phyloP scores from a whole-genome alignment of 2,113 vertebrate species.

The Elanoides forficatus region DNA sequence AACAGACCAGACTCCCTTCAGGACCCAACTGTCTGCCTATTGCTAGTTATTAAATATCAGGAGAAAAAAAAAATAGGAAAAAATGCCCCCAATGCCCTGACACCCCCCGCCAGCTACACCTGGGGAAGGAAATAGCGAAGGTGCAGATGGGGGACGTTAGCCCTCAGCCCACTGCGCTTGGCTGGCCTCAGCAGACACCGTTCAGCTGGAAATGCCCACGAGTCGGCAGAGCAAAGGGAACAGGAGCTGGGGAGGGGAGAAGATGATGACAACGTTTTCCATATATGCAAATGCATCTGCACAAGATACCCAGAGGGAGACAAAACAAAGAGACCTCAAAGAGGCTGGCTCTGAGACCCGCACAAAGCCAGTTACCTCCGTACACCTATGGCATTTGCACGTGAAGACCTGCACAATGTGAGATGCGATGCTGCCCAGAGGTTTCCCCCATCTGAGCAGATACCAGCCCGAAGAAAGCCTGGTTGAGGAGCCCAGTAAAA shows the following conservation, averaged over 20 bases:
- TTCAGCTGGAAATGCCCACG: conserved; percentile 43
- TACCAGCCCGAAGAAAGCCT: background rate
- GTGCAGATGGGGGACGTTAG: background rate
- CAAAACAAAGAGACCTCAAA: conserved; percentile 63
- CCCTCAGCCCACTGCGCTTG: conserved; percentile 29
- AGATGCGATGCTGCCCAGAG: background rate
- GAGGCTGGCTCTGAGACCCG: background rate
- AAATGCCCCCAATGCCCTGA: background rate
- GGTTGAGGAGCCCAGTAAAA: background rate
- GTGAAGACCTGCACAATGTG: background rate
- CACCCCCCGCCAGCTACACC: background rate
- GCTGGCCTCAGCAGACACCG: background rate
- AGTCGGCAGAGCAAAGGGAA: background rate
- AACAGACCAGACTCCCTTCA: background rate
- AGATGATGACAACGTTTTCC: conserved; percentile 42
- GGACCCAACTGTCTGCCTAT: conserved; percentile 1
- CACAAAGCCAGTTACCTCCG: conserved; percentile 22
- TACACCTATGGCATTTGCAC: background rate
- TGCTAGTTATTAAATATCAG: conserved; percentile 56
- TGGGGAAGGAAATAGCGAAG: background rate
- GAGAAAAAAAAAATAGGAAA: background rate
- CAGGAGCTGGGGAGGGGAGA: conserved; percentile 36
- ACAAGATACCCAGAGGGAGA: conserved; percentile 47
- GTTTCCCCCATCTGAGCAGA: background rate
- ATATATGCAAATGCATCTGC: conserved; percentile 57